Conservation (phyloP, 2,797 vertebrate genomes). For the Paedocypris micromegethes region DNA sequence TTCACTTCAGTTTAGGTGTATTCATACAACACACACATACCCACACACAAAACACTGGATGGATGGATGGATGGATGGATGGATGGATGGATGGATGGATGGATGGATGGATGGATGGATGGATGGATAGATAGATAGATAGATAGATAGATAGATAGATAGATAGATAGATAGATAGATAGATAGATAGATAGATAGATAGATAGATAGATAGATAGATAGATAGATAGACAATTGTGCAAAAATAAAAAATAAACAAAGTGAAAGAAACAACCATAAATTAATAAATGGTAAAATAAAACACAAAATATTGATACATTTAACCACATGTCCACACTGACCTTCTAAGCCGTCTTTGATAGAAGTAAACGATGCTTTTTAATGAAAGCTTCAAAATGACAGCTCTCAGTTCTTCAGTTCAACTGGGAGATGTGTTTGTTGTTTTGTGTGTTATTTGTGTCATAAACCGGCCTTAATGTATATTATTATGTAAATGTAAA, state of each 20-base stretch:
- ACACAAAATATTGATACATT: constrained; percentile 11
- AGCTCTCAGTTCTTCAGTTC: constrained; percentile 21
- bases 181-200: no score
- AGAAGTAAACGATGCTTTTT: constrained; percentile 36
- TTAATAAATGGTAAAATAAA: no score
- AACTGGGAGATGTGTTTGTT: constrained; percentile 24
- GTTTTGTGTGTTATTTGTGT: not conserved
- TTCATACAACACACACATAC: no score
- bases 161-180: not conserved
- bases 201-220: no score
- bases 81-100: not conserved
- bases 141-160: not conserved
- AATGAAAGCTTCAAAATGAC: constrained; percentile 44
- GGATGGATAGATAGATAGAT: not conserved
- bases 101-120: not conserved
- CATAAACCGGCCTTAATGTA: no score
- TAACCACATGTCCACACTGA: constrained; percentile 20
- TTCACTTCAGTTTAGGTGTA: no score
- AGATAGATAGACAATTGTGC: no score
- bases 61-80: not conserved
- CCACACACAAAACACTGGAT: not conserved
- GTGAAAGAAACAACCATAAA: no score
- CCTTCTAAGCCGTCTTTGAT: constrained; percentile 3
- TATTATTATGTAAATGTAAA: no score
- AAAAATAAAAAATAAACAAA: no score